phyloP scores from a whole-genome alignment of 2,888 invertebrate species.

The Aelia acuminata region DNA sequence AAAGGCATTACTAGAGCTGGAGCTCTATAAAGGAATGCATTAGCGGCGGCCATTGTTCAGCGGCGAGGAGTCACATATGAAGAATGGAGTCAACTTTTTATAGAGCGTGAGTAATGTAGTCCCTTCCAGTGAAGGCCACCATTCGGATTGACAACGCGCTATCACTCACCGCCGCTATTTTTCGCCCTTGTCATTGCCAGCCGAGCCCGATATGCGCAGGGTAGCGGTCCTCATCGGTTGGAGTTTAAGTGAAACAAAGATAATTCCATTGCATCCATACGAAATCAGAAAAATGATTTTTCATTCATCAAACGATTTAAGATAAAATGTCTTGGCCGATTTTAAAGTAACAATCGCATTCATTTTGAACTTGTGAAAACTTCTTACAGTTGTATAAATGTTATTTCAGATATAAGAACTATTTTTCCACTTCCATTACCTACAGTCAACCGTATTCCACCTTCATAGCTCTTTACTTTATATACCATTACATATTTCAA shows the following conservation, averaged over 20 bases:
- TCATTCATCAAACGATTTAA: no score
- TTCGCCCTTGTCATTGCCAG: constrained; percentile 27
- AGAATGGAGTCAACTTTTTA: constrained; percentile 20
- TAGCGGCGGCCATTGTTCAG: background rate
- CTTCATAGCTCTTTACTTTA: no score
- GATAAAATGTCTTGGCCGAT: no score
- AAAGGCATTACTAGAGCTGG: background rate
- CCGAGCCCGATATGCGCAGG: background rate
- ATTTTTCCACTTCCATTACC: no score
- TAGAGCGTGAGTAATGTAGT: background rate
- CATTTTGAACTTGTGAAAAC: no score
- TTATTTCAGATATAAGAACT: no score
- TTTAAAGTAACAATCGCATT: no score
- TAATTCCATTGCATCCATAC: no score
- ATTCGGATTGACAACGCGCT: background rate
- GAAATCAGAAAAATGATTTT: no score
- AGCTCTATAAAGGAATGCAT: background rate
- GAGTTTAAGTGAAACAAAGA: background rate
- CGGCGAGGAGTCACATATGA: constrained; percentile 19
- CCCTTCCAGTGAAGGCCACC: background rate
- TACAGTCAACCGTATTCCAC: no score
- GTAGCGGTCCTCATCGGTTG: background rate
- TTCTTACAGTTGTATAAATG: no score
- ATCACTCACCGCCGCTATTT: constrained; percentile 12
- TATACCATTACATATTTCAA: no score